Conservation (phyloP, 2,113 vertebrate genomes). For the Prionailurus bengalensis region DNA sequence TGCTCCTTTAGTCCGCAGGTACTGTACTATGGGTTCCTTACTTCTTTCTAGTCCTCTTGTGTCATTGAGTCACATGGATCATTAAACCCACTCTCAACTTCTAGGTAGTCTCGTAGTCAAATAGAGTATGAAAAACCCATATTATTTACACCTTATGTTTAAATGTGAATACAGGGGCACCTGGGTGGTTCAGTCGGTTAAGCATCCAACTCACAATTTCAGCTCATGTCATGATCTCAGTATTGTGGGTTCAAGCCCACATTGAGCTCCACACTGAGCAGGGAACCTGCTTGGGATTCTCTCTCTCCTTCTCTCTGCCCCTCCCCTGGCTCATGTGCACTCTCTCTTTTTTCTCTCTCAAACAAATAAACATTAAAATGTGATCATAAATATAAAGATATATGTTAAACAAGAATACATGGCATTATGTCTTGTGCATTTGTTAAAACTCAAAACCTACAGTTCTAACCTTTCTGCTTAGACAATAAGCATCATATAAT, state of each 20-base stretch:
- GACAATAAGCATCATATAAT: neutral
- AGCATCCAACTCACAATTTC: too few relatives aligned
- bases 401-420: neutral
- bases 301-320: too few relatives aligned
- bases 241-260: too few relatives aligned
- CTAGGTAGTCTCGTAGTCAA: neutral
- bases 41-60: neutral
- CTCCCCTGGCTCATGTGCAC: too few relatives aligned
- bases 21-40: neutral
- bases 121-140: neutral
- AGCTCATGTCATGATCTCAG: too few relatives aligned
- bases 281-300: too few relatives aligned
- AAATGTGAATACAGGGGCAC: neutral
- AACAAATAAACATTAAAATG: neutral
- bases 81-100: neutral
- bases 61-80: neutral
- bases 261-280: too few relatives aligned
- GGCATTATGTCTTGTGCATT: neutral
- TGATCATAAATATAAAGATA: neutral
- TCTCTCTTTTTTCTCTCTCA: too few relatives aligned
- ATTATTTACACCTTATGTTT: neutral
- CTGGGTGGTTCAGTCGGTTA: too few relatives aligned
- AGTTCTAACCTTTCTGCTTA: neutral
- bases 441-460: slow-evolving; percentile 32
- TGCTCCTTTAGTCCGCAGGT: neutral